phyloP scores from a whole-genome alignment of 2,888 invertebrate genomes.

The Digitonthophagus gazella region DNA sequence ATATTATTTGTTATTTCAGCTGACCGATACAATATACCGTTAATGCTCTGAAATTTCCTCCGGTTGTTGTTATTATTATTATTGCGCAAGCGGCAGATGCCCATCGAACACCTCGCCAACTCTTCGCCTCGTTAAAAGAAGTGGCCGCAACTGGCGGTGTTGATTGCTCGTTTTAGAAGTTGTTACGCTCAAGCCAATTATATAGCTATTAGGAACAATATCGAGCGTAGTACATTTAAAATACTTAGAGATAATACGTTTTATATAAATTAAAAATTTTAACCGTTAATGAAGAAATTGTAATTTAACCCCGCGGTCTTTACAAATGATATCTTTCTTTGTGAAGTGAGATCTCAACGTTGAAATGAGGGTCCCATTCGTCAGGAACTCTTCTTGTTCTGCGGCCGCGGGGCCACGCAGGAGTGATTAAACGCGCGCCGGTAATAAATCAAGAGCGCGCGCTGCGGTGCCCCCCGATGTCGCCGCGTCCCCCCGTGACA shows the following conservation, averaged over 20 bases:
- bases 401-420: background rate
- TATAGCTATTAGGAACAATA: background rate
- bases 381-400: too few species aligned
- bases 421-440: background rate
- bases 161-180: background rate
- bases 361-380: too few species aligned
- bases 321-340: too few species aligned
- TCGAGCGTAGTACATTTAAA: too few species aligned
- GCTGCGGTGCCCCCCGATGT: background rate
- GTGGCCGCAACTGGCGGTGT: background rate
- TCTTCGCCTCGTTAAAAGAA: background rate
- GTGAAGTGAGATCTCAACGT: too few species aligned
- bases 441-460: background rate
- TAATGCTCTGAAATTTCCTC: background rate
- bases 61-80: background rate
- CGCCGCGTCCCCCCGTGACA: background rate
- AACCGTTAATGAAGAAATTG: too few species aligned
- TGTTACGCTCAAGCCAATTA: background rate
- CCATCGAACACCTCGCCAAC: background rate
- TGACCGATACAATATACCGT: background rate
- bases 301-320: too few species aligned
- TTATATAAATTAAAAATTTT: too few species aligned
- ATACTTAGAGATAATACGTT: too few species aligned
- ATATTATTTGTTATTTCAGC: background rate
- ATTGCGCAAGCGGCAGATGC: background rate